Conservation (phyloP, 2,888 invertebrate genomes). For the Rhingia rostrata region DNA sequence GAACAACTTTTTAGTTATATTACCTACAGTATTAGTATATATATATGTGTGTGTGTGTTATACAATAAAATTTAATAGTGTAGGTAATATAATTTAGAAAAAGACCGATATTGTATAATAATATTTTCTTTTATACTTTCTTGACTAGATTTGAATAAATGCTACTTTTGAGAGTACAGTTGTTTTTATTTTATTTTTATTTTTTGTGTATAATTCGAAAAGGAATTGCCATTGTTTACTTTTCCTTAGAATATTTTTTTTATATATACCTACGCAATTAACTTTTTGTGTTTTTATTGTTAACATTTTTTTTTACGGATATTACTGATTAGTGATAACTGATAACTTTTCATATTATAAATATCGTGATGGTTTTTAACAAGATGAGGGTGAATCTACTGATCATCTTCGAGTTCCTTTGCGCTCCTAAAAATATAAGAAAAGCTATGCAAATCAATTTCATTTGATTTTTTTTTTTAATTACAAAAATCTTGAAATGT, state of each 20-base stretch:
- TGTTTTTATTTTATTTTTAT: conserved; percentile 22
- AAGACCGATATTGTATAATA: conserved; percentile 52
- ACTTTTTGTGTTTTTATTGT: conserved; percentile 44
- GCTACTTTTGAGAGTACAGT: conserved; percentile 56
- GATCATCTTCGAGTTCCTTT: conserved; percentile 67
- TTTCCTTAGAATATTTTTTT: conserved; percentile 40
- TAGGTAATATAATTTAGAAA: conserved; percentile 71
- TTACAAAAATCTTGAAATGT: conserved; percentile 94
- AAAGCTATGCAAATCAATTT: not conserved
- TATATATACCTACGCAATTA: conserved; percentile 45
- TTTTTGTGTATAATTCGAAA: conserved; percentile 60
- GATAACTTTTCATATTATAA: conserved; percentile 62
- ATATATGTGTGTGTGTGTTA: conserved; percentile 57
- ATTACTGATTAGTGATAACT: conserved; percentile 65
- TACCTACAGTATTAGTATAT: conserved; percentile 58
- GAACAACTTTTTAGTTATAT: conserved; percentile 57
- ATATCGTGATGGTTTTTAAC: conserved; percentile 47
- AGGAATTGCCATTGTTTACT: conserved; percentile 26
- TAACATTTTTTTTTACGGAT: conserved; percentile 62
- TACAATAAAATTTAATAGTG: conserved; percentile 62
- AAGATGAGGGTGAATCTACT: conserved; percentile 26
- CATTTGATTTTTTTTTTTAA: conserved; percentile 79
- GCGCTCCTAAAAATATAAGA: conserved; percentile 44
- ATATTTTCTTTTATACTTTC: conserved; percentile 52
- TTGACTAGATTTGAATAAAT: conserved; percentile 71